These are phyloP conservation scores for Rotaria sp. DNA, from an alignment of 2,888 invertebrate genomes.

Conservation along the genomic window DNA sequence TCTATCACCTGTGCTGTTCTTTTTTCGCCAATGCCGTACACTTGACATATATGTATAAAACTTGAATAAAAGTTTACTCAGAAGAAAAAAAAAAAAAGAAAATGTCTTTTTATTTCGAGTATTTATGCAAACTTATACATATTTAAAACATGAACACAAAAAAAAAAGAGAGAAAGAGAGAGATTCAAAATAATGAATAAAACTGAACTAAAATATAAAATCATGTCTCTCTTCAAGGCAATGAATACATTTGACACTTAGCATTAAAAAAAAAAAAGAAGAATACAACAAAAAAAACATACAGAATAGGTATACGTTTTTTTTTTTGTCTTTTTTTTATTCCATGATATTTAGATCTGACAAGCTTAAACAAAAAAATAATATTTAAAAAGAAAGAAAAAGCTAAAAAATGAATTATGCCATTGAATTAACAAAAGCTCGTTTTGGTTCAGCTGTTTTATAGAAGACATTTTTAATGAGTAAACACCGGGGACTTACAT, in stretches of 20 bases:
- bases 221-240: too few species aligned
- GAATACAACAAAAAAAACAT: not conserved
- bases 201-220: not conserved
- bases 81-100: not conserved
- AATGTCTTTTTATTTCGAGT: not conserved
- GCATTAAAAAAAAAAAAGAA: not conserved
- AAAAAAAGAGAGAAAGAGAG: not conserved
- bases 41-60: not conserved
- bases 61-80: not conserved
- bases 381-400: not conserved
- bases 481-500: conserved; percentile 6
- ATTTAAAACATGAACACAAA: not conserved
- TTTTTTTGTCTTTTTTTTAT: not conserved
- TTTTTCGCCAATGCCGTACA: not conserved
- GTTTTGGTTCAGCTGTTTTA: not conserved
- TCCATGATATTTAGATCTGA: not conserved
- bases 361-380: not conserved
- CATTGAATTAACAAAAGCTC: not conserved
- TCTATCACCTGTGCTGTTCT: not conserved
- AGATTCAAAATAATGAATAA: conserved; percentile 3
- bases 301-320: not conserved
- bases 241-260: not conserved
- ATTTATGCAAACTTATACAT: conserved; percentile 4
- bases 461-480: not conserved
- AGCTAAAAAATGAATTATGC: too few species aligned